A percentile compares a stretch with the other conserved stretches of the same genome.
Conservation (phyloP, 2,797 vertebrate species). For the Sandelia bainsii region DNA sequence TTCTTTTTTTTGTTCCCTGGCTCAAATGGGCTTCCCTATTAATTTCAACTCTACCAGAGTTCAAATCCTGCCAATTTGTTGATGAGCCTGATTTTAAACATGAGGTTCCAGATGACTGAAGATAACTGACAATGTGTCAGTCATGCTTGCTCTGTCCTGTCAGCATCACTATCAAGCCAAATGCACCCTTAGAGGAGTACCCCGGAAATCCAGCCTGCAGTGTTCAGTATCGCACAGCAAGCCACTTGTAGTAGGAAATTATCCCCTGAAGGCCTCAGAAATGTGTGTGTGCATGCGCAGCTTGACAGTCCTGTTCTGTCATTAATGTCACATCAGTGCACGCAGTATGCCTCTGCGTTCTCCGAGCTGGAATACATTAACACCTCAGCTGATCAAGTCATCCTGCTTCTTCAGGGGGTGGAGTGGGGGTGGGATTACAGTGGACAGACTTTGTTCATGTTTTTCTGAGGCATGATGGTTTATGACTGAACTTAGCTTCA, state of each 20-base stretch:
- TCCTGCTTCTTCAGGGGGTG: slow-evolving; percentile 46
- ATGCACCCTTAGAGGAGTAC: slow-evolving; percentile 38
- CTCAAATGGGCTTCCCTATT: neutral
- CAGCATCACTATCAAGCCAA: slow-evolving; percentile 60
- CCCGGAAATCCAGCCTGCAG: slow-evolving; percentile 40
- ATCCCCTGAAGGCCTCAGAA: slow-evolving; percentile 51
- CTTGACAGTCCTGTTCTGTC: slow-evolving; percentile 62
- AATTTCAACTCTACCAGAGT: slow-evolving; percentile 1
- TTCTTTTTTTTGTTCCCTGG: neutral
- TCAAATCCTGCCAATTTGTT: slow-evolving; percentile 28
- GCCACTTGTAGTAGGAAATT: slow-evolving; percentile 47
- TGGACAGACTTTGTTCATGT: slow-evolving; percentile 46
- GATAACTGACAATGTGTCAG: slow-evolving; percentile 67
- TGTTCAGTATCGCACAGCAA: slow-evolving; percentile 44
- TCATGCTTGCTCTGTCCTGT: slow-evolving; percentile 55
- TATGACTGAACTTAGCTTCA: slow-evolving; percentile 18
- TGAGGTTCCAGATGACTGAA: slow-evolving; percentile 65
- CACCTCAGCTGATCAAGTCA: slow-evolving; percentile 66
- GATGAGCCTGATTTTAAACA: slow-evolving; percentile 67
- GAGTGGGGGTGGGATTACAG: slow-evolving; percentile 47
- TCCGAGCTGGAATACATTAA: slow-evolving; percentile 71
- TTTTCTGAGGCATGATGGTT: slow-evolving; percentile 40
- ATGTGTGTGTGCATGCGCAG: slow-evolving; percentile 43
- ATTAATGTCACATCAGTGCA: slow-evolving; percentile 75
- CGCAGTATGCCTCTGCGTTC: slow-evolving; percentile 61